Evolutionary conservation across 2,113 vertebrate genomes (phyloP).

Genomic region (Cairina moschata): DNA sequence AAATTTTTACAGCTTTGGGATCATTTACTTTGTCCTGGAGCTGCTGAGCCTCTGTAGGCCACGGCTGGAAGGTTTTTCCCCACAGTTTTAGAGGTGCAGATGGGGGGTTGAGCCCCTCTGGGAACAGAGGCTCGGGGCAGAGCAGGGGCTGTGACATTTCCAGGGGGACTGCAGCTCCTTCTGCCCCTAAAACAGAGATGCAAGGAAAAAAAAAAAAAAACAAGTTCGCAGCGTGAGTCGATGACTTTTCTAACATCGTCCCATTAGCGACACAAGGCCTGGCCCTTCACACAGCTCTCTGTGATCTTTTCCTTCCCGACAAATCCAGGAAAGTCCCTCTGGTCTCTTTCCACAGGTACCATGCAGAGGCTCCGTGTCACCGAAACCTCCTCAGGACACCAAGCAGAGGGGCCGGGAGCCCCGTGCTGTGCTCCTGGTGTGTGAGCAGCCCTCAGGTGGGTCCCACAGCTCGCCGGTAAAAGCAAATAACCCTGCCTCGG

Average conservation of each 20-base stretch:
- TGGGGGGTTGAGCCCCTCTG: not conserved
- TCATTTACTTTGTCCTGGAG: not conserved
- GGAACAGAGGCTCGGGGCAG: not conserved
- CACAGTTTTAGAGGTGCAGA: too few species aligned
- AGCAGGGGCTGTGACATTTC: not conserved
- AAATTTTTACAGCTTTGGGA: not conserved
- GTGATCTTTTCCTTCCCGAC: not conserved
- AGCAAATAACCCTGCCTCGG: not conserved
- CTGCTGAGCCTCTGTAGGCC: not conserved
- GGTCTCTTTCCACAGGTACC: too few species aligned
- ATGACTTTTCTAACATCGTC: fast-evolving
- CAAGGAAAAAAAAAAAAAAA: not conserved
- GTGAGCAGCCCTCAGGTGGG: not conserved
- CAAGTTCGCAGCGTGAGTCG: not conserved
- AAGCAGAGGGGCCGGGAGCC: not conserved
- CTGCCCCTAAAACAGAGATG: not conserved
- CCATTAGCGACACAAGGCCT: not conserved
- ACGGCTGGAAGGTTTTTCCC: too few species aligned
- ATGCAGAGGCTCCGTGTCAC: too few species aligned
- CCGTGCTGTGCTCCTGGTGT: not conserved
- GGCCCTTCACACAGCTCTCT: not conserved
- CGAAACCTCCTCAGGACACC: too few species aligned
- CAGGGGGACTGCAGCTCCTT: fast-evolving
- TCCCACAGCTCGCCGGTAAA: not conserved
- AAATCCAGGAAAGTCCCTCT: not conserved